A percentile compares a stretch with the other conserved stretches of the same genome.
These are phyloP conservation scores for Macrophya annulata DNA, from an alignment of 2,888 invertebrate genomes.

Conservation along the genomic window DNA sequence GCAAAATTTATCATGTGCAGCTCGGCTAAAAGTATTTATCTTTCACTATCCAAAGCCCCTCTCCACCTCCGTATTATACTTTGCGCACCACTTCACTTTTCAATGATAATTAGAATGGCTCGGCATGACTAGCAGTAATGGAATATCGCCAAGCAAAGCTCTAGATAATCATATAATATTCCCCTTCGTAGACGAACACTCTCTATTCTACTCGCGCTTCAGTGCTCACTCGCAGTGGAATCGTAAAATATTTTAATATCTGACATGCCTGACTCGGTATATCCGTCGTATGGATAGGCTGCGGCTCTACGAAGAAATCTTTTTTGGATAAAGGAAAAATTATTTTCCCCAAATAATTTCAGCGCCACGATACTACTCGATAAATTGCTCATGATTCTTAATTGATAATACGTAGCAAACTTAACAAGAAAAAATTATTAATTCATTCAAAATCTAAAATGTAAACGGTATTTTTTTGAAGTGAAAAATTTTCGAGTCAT, in stretches of 20 bases:
- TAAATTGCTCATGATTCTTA: neutral
- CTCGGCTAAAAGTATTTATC: conserved; percentile 20
- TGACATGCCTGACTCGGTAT: conserved; percentile 26
- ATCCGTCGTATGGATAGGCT: neutral
- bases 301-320: neutral
- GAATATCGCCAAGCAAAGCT: conserved; percentile 19
- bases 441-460: neutral
- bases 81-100: conserved; percentile 35
- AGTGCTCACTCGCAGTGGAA: conserved; percentile 24
- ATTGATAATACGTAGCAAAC: neutral
- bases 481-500: neutral
- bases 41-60: neutral
- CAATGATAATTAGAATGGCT: conserved; percentile 45
- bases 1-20: neutral
- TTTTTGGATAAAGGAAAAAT: neutral
- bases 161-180: conserved; percentile 42
- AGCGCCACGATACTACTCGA: too few relatives aligned
- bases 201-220: conserved; percentile 31
- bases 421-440: neutral
- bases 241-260: conserved; percentile 53
- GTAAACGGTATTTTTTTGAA: neutral
- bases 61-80: neutral
- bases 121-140: conserved; percentile 20
- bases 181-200: conserved; percentile 28
- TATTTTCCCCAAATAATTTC: neutral